Conservation (phyloP, 1,140 invertebrate genomes). For the Linepithema humile region DNA sequence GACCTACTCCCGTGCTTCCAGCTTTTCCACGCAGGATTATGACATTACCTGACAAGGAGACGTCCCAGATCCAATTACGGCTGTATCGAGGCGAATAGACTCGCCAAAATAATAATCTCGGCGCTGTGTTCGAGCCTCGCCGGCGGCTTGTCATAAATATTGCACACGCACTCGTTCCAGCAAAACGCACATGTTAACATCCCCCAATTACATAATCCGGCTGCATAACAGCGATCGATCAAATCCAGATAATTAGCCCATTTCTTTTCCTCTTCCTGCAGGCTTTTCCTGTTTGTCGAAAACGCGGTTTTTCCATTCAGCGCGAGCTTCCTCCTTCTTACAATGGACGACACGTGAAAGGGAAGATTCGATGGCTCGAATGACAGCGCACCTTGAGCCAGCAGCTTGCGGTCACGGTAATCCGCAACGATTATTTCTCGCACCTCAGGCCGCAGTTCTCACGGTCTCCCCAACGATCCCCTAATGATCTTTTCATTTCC, state of each 20-base stretch:
- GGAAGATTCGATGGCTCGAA: conserved; percentile 34
- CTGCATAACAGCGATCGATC: conserved; percentile 14
- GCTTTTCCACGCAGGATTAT: conserved; percentile 54
- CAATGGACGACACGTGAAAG: background rate
- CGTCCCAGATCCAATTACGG: conserved; percentile 47
- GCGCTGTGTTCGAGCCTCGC: background rate
- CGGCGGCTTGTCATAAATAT: background rate
- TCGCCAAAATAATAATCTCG: conserved; percentile 36
- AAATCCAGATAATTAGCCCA: conserved; percentile 45
- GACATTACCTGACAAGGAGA: conserved; percentile 52
- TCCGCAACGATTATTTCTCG: conserved; percentile 32
- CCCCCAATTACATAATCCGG: conserved; percentile 34
- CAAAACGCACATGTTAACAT: conserved; percentile 1
- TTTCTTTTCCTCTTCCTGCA: conserved; percentile 19
- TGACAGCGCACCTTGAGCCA: conserved; percentile 27
- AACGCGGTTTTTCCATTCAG: conserved; percentile 1
- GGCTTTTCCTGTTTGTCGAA: conserved; percentile 6
- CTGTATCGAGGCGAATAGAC: background rate
- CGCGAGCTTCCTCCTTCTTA: background rate
- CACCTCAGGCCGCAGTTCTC: conserved; percentile 11
- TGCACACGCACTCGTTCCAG: background rate
- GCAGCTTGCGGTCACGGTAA: conserved; percentile 32
- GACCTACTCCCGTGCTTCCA: conserved; percentile 42
- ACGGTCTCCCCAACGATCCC: background rate
- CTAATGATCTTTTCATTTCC: conserved; percentile 33